A percentile compares a stretch with the other conserved stretches of the same genome.
phyloP scores from a whole-genome alignment of 2,888 invertebrate genomes.

The Noctua janthe region DNA sequence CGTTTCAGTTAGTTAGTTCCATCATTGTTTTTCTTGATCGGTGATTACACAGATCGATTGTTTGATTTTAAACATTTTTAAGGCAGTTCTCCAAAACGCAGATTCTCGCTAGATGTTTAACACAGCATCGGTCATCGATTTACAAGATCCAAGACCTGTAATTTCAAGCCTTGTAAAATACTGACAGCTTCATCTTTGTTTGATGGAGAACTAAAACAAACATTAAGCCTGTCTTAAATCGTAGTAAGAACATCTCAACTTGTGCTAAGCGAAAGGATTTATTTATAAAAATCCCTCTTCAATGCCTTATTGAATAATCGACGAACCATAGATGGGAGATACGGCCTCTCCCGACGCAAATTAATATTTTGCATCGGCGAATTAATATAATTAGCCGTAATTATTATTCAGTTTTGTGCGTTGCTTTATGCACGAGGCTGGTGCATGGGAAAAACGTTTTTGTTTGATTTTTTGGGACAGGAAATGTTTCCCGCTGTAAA shows the following conservation, averaged over 20 bases:
- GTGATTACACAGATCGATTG: too few species aligned
- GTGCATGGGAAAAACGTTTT: slow-evolving; percentile 63
- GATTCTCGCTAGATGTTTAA: not conserved
- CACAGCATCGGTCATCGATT: not conserved
- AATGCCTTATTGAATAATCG: slow-evolving; percentile 87
- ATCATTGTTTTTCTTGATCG: too few species aligned
- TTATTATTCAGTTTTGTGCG: slow-evolving; percentile 69
- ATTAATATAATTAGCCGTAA: slow-evolving; percentile 85
- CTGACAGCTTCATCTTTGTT: slow-evolving; percentile 36
- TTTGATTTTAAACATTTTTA: too few species aligned
- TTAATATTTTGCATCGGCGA: slow-evolving; percentile 82
- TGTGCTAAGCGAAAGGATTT: slow-evolving; percentile 69
- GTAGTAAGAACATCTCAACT: slow-evolving; percentile 64
- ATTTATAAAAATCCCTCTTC: slow-evolving; percentile 76
- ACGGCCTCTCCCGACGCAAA: slow-evolving; percentile 77
- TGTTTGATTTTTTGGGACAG: slow-evolving; percentile 30
- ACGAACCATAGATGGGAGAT: slow-evolving; percentile 75
- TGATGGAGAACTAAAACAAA: slow-evolving; percentile 73
- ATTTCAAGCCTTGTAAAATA: not conserved
- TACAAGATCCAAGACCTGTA: not conserved
- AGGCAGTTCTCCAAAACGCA: not conserved
- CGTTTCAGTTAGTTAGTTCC: too few species aligned
- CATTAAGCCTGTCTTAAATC: slow-evolving; percentile 75
- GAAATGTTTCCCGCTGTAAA: slow-evolving; percentile 19
- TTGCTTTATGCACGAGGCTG: slow-evolving; percentile 61